Percentiles rank a stretch among this genome's conserved stretches.
Evolutionary conservation across 2,797 vertebrate genomes (phyloP).

Genomic region (Takifugu rubripes): DNA sequence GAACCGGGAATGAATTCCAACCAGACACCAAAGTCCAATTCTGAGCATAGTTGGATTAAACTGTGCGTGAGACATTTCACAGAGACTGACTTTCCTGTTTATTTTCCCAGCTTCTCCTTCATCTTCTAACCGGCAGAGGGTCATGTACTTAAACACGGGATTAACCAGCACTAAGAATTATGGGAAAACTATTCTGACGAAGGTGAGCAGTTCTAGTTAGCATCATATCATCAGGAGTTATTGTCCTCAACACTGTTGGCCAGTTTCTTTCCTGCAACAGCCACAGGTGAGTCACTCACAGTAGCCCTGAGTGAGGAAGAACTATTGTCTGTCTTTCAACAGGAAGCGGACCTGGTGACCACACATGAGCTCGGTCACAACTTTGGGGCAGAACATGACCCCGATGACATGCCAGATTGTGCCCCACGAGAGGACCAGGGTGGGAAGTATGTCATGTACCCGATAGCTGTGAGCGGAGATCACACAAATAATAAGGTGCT

Average conservation of each 20-base stretch:
- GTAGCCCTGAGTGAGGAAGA: neutral
- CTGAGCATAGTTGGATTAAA: too few relatives aligned
- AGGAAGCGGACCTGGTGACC: constrained; percentile 96
- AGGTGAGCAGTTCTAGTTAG: constrained; percentile 67
- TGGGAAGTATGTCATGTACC: constrained; percentile 96
- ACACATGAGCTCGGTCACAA: constrained; percentile 96
- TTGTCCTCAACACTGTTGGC: neutral
- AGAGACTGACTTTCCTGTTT: too few relatives aligned
- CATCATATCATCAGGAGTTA: neutral
- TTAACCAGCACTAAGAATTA: constrained; percentile 98
- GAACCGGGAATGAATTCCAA: too few relatives aligned
- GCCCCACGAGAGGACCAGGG: constrained; percentile 91
- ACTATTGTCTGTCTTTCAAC: neutral
- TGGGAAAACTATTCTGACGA: constrained; percentile 97
- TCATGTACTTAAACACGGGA: constrained; percentile 93
- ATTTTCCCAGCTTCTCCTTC: constrained; percentile 78
- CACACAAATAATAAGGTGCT: constrained; percentile 95
- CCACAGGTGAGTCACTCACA: neutral
- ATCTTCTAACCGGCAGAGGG: constrained; percentile 71
- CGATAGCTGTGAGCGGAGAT: constrained; percentile 96
- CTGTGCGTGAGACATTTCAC: too few relatives aligned
- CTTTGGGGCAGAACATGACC: constrained; percentile 95
- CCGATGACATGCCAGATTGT: constrained; percentile 84
- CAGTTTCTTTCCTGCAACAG: neutral
- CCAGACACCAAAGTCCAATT: too few relatives aligned